A percentile compares a stretch with the other conserved stretches of the same genome.
These are phyloP conservation scores for Tapirus indicus DNA, from an alignment of 2,797 vertebrate genomes.

Conservation along the genomic window DNA sequence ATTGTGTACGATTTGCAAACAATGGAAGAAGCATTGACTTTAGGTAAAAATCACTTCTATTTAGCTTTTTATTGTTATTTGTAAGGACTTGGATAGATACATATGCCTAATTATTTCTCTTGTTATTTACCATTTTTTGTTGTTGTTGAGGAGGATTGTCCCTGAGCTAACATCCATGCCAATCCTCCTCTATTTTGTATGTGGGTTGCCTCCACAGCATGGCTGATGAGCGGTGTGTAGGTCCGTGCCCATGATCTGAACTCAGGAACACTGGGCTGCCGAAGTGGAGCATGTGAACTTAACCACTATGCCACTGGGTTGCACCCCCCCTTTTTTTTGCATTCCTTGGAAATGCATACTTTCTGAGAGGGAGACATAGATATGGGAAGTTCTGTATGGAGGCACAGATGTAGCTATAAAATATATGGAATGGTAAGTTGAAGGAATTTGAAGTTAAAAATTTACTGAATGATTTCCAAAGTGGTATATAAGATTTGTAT, in stretches of 20 bases:
- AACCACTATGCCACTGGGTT: too few species aligned
- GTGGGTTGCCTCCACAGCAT: too few species aligned
- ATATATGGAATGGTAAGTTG: not conserved
- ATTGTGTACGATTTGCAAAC: not conserved
- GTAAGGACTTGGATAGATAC: not conserved
- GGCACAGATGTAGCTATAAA: not conserved
- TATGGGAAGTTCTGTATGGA: not conserved
- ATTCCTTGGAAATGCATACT: slow-evolving; percentile 1
- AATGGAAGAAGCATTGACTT: slow-evolving; percentile 9
- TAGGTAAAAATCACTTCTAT: not conserved
- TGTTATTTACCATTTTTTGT: not conserved
- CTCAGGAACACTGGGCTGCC: too few species aligned
- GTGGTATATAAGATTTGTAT: not conserved
- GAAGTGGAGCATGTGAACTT: too few species aligned
- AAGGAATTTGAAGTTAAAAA: not conserved
- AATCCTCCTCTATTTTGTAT: too few species aligned
- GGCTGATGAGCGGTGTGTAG: too few species aligned
- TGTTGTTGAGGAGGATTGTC: too few species aligned
- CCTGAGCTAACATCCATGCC: too few species aligned
- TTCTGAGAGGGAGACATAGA: not conserved
- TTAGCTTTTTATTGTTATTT: slow-evolving; percentile 29
- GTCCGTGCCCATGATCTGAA: too few species aligned
- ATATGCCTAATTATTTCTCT: not conserved
- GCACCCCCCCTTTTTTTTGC: not conserved
- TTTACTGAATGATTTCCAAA: not conserved